Percentiles rank a stretch among this genome's conserved stretches.
Evolutionary conservation across 1,140 invertebrate species (phyloP).

Genomic region (Acyrthosiphon pisum): DNA sequence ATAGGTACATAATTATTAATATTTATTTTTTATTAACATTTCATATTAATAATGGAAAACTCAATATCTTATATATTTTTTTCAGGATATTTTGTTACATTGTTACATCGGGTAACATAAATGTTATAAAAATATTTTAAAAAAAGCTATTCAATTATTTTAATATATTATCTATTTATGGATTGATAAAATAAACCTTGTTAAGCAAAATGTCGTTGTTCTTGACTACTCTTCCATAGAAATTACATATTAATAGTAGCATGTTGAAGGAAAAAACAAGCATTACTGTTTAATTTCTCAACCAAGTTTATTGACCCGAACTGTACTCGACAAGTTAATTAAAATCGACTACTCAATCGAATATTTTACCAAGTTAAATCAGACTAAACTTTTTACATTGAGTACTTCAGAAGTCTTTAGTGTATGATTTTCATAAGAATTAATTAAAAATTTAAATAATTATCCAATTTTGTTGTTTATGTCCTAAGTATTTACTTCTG

Average conservation of each 20-base stretch:
- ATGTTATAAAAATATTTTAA: not conserved
- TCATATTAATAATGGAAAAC: too few relatives aligned
- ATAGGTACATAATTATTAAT: not conserved
- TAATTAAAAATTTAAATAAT: slow-evolving; percentile 20
- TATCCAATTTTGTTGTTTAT: not conserved
- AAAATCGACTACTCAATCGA: slow-evolving; percentile 29
- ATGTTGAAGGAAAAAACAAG: not conserved
- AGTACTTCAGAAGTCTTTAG: not conserved
- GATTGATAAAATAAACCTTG: not conserved
- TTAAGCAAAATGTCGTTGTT: not conserved
- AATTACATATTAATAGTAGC: slow-evolving; percentile 4
- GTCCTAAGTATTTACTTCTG: not conserved
- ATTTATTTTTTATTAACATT: too few relatives aligned
- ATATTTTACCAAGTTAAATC: slow-evolving; percentile 10
- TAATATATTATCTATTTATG: not conserved
- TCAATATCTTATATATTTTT: not conserved
- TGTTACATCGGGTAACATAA: not conserved
- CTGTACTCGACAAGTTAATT: slow-evolving; percentile 18
- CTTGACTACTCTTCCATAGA: not conserved
- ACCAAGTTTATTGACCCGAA: slow-evolving; percentile 13
- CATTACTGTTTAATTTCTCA: not conserved
- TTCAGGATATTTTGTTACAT: not conserved
- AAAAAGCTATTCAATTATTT: not conserved
- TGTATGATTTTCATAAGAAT: not conserved
- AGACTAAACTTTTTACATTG: not conserved